phyloP scores from a whole-genome alignment of 2,113 vertebrate species.

The Anthoscopus minutus region DNA sequence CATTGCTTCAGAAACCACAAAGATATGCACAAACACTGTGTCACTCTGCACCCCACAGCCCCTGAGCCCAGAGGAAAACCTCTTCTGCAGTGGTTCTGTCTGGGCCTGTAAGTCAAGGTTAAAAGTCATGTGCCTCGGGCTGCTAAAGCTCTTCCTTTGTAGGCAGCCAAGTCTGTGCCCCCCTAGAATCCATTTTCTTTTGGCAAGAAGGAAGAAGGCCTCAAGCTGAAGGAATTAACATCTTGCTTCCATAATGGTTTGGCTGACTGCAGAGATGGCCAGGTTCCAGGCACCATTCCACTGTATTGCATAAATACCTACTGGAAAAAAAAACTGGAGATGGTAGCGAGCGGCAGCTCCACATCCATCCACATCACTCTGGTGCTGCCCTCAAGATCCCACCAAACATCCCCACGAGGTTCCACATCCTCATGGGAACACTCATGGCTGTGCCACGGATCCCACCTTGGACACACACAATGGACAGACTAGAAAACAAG shows the following conservation, averaged over 20 bases:
- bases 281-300: not conserved
- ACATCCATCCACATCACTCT: not conserved
- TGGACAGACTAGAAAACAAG: not conserved
- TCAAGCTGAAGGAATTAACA: not conserved
- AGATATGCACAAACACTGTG: not conserved
- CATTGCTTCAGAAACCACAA: not conserved
- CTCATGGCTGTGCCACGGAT: not conserved
- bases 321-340: not conserved
- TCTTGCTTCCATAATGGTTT: not conserved
- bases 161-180: fast-evolving
- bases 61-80: not conserved
- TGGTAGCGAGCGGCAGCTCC: not conserved
- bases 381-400: not conserved
- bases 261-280: not conserved
- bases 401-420: not conserved
- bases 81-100: not conserved
- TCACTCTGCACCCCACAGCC: not conserved
- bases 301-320: not conserved
- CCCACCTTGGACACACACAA: not conserved
- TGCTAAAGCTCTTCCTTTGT: not conserved
- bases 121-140: not conserved
- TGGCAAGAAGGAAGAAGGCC: slow-evolving; percentile 11
- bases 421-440: not conserved
- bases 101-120: not conserved
- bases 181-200: not conserved